A percentile compares a stretch with the other conserved stretches of the same genome.
phyloP scores from a whole-genome alignment of 1,140 invertebrate species.

The Drosophila simulans region DNA sequence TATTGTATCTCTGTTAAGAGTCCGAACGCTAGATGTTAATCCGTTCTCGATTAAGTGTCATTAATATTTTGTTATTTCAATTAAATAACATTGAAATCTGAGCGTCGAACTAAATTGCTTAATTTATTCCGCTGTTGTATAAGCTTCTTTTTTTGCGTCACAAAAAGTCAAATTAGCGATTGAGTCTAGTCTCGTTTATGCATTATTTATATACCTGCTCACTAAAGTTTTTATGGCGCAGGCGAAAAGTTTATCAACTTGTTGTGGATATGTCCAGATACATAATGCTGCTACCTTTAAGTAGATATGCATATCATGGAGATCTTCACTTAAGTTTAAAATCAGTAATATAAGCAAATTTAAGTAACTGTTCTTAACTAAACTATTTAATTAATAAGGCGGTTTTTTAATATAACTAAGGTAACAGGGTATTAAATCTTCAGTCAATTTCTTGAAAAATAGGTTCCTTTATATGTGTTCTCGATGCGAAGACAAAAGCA shows the following conservation, averaged over 20 bases:
- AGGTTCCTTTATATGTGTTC: conserved; percentile 1
- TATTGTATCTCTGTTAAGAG: conserved; percentile 12
- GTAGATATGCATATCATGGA: conserved; percentile 33
- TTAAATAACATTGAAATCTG: conserved; percentile 52
- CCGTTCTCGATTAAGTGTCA: conserved; percentile 45
- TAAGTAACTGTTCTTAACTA: not conserved
- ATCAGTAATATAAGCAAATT: conserved; percentile 4
- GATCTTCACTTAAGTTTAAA: conserved; percentile 5
- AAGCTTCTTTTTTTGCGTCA: conserved; percentile 28
- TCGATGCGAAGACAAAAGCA: conserved; percentile 1
- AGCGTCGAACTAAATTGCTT: conserved; percentile 44
- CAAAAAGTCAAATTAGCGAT: conserved; percentile 54
- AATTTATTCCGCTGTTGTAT: conserved; percentile 54
- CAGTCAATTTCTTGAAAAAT: not conserved
- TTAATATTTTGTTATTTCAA: conserved; percentile 60
- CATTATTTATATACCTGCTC: conserved; percentile 58
- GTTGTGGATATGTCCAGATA: conserved; percentile 42
- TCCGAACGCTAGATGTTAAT: conserved; percentile 43
- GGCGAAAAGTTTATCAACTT: conserved; percentile 51
- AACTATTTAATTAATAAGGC: not conserved
- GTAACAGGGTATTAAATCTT: not conserved
- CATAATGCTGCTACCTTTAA: conserved; percentile 32
- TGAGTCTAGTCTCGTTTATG: conserved; percentile 59
- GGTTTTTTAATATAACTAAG: not conserved
- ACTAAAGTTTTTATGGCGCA: conserved; percentile 41